Evolutionary conservation across 2,888 invertebrate species (phyloP).

Genomic region (Atethmia centrago): DNA sequence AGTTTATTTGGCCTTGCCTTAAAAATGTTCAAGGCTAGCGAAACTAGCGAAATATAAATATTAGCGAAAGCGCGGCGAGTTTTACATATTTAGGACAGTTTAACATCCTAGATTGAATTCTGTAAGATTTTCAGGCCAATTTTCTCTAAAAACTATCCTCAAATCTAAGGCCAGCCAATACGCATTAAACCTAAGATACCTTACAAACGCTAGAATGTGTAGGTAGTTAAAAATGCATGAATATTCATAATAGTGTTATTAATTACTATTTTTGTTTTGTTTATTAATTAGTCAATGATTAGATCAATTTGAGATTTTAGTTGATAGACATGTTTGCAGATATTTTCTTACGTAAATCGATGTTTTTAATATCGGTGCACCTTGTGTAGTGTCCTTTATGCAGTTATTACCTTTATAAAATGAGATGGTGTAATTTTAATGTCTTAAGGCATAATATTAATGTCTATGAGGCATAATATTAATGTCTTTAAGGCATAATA

Average conservation of each 20-base stretch:
- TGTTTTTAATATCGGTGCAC: conserved; percentile 40
- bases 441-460: not conserved
- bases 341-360: conserved; percentile 70
- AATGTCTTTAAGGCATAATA: not conserved
- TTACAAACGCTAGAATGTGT: conserved; percentile 83
- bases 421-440: not conserved
- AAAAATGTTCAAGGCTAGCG: not conserved
- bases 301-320: conserved; percentile 77
- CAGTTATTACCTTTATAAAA: conserved; percentile 35
- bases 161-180: conserved; percentile 54
- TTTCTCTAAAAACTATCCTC: conserved; percentile 24
- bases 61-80: not conserved
- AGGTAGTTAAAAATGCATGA: conserved; percentile 83
- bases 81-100: not conserved
- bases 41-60: not conserved
- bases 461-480: too few species aligned
- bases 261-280: conserved; percentile 74
- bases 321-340: conserved; percentile 70
- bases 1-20: not conserved
- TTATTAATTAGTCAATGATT: conserved; percentile 83
- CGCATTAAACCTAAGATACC: conserved; percentile 74
- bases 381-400: conserved; percentile 29
- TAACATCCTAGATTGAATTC: not conserved
- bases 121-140: not conserved
- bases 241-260: conserved; percentile 76